These are phyloP conservation scores for Abrostola triplasia DNA, from an alignment of 2,888 invertebrate species.

Conservation along the genomic window DNA sequence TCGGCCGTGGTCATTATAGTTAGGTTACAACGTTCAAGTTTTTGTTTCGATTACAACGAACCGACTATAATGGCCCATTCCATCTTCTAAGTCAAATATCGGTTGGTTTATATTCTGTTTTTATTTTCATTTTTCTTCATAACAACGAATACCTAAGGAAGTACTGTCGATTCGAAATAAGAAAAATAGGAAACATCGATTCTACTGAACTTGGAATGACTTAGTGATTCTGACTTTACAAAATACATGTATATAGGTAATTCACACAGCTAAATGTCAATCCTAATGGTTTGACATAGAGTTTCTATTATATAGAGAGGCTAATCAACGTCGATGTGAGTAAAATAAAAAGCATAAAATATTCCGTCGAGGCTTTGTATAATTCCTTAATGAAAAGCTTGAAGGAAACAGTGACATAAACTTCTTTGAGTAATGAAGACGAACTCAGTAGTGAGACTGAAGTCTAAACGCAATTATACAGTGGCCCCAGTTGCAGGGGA, in stretches of 20 bases:
- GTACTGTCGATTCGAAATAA: too few relatives aligned
- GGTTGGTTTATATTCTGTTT: not conserved
- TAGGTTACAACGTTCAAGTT: slow-evolving; percentile 26
- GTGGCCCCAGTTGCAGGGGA: slow-evolving; percentile 50
- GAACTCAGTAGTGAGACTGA: slow-evolving; percentile 43
- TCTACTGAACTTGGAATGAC: too few relatives aligned
- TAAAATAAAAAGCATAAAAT: not conserved
- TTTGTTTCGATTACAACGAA: slow-evolving; percentile 23
- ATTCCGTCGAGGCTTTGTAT: not conserved
- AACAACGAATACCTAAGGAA: too few relatives aligned
- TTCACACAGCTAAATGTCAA: too few relatives aligned
- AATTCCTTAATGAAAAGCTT: slow-evolving; percentile 9
- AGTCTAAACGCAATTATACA: slow-evolving; percentile 61
- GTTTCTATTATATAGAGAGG: too few relatives aligned
- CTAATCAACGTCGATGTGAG: not conserved
- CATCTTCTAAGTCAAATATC: not conserved
- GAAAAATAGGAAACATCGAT: too few relatives aligned
- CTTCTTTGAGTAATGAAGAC: slow-evolving; percentile 36
- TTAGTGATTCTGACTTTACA: too few relatives aligned
- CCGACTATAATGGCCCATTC: slow-evolving; percentile 2
- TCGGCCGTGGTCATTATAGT: slow-evolving; percentile 61
- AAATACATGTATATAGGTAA: too few relatives aligned
- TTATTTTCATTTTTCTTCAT: too few relatives aligned
- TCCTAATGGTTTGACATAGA: not conserved
- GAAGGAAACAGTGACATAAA: slow-evolving; percentile 16